Evolutionary conservation across 2,797 vertebrate genomes (phyloP).

Genomic region (Alcedo quadribrachys): DNA sequence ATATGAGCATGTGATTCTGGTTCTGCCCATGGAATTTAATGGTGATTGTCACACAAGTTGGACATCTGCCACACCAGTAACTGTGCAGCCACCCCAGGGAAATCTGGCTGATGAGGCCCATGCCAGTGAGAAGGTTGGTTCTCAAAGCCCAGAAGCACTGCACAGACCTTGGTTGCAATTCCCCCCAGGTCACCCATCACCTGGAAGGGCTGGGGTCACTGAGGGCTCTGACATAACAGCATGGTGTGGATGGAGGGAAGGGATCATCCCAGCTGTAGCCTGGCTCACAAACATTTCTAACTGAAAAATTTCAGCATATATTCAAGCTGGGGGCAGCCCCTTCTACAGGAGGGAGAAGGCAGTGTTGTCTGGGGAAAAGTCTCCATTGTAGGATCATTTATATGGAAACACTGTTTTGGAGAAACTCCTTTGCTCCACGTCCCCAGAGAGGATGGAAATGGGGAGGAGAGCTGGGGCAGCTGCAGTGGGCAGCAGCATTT

Average conservation of each 20-base stretch:
- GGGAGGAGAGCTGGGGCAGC: too few species aligned
- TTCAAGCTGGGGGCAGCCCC: background rate
- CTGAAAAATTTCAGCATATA: background rate
- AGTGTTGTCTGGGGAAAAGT: background rate
- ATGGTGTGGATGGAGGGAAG: background rate
- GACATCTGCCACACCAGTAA: background rate
- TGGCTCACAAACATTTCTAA: background rate
- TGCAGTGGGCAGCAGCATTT: background rate
- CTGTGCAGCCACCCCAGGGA: fast-evolving
- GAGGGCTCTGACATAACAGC: background rate
- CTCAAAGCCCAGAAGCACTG: fast-evolving
- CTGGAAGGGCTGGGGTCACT: background rate
- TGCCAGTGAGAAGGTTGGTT: background rate
- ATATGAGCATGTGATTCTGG: background rate
- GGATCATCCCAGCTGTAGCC: background rate
- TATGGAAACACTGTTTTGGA: background rate
- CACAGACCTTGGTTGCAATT: fast-evolving
- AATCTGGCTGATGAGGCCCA: background rate
- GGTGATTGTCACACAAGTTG: background rate
- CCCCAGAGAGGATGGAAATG: background rate
- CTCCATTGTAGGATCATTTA: background rate
- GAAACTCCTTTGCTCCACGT: background rate
- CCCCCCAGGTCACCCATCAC: background rate
- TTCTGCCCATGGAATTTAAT: fast-evolving
- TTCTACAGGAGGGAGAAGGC: background rate